Percentiles rank a stretch among this genome's conserved stretches.
Conservation (phyloP, 92 coral and sea anemone species). For the Phenganax marumi region DNA sequence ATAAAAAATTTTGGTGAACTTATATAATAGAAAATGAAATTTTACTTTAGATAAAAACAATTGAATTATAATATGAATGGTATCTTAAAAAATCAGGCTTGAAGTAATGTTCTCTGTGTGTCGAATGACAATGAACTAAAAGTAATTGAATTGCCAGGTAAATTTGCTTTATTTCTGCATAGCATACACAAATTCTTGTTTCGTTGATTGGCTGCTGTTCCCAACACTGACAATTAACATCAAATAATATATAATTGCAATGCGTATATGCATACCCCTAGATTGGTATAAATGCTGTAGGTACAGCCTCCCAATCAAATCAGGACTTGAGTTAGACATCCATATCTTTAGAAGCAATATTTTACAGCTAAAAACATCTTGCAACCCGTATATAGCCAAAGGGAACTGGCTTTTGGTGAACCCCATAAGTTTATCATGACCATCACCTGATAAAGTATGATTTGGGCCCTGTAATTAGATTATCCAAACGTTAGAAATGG, state of each 20-base stretch:
- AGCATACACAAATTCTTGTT: too few relatives aligned
- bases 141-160: neutral
- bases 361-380: constrained; percentile 53
- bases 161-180: neutral
- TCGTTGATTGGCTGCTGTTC: too few relatives aligned
- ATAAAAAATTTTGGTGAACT: too few relatives aligned
- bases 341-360: constrained; percentile 44
- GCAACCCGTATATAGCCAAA: constrained; percentile 53
- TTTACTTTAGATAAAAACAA: too few relatives aligned
- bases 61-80: too few relatives aligned
- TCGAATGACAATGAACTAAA: neutral
- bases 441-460: constrained; percentile 53
- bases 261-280: constrained; percentile 21
- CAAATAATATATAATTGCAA: neutral
- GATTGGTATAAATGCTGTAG: constrained; percentile 41
- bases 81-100: too few relatives aligned
- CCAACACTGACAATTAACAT: too few relatives aligned
- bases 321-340: constrained; percentile 47
- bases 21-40: neutral
- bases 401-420: constrained; percentile 45
- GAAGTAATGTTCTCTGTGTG: too few relatives aligned
- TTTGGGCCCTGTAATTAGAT: constrained; percentile 41
- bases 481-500: neutral
- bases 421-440: constrained; percentile 59
- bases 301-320: constrained; percentile 43